Base-by-base conservation (phyloP, 1,140 invertebrate species). In the Atta texana region DNA sequence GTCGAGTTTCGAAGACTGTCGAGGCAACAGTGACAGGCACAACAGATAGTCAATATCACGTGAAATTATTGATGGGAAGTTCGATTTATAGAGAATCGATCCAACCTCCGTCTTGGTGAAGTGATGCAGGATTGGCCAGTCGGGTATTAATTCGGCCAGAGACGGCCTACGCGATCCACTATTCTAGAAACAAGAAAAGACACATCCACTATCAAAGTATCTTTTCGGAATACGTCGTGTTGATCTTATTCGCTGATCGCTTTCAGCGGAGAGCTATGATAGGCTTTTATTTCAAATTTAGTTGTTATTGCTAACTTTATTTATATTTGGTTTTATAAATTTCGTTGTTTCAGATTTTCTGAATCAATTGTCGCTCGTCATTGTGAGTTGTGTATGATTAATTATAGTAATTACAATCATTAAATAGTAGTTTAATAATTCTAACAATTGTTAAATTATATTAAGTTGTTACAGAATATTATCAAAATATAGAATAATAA, bases 121-220 rank as follows among this genome's bases (percentile, higher is more conserved):
- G 96, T 97, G 97, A 96, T 99, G 98, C 92, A 99, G 97, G 92
- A 97, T 97, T 92, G 98, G 98, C 98, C 98, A 99, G 96, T 99
- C 98, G 92, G 98, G 98, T 95, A 99, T 99, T 96, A 99, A 96
- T 96, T 99, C 98, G 92, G 98, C 98, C 95, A 99, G 96, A 90
- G 98, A 99, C 93, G 97, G 97, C 96, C 98, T 97, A 96, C 98
- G 97, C 93, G 96, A 96, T 96, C 95, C 95, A 95, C 96, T 96
- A 94, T 93, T 95, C 96, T 97, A 96, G 93, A 96, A 96, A 92
- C 87, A 90, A 91, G 44, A 91, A 91, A 91, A 91, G 80, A 80
- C 82, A 80, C 0, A 85, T 90, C 74, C 76, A 49, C 81, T 76
- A 61, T 91, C 81, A 91, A 59, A 89, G 69, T 12, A 71, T 81